Evolutionary conservation across 2,797 vertebrate species (phyloP).

Genomic region (Sorex maritimensis): DNA sequence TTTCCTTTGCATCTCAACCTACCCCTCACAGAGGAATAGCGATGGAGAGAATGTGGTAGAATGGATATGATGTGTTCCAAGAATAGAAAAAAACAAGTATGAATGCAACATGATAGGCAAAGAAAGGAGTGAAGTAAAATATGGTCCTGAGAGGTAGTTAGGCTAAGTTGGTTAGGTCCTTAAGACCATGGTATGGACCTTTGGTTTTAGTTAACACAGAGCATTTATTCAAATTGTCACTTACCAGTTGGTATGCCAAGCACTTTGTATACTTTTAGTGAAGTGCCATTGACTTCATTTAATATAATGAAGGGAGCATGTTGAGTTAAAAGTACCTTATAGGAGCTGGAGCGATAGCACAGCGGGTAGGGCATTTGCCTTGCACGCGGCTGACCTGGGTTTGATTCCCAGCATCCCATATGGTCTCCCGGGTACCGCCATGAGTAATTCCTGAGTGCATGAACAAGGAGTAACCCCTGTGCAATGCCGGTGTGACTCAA

Average conservation of each 20-base stretch:
- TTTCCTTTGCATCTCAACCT: neutral
- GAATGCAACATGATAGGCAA: neutral
- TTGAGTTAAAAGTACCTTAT: slow-evolving; percentile 34
- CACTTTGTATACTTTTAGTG: slow-evolving; percentile 20
- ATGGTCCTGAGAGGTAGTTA: neutral
- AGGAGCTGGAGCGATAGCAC: no score
- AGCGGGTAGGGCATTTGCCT: no score
- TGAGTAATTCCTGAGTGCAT: no score
- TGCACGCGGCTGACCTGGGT: no score
- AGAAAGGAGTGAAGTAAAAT: neutral
- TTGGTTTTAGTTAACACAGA: slow-evolving; percentile 1
- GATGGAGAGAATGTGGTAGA: slow-evolving; percentile 12
- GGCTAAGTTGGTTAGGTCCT: neutral
- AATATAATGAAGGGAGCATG: neutral
- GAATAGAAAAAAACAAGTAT: neutral
- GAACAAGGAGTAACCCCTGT: no score
- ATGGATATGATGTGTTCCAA: neutral
- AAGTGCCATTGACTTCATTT: neutral
- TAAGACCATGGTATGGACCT: neutral
- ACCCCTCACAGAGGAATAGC: neutral
- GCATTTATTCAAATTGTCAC: neutral
- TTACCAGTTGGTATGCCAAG: neutral
- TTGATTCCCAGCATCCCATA: no score
- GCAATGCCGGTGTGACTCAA: no score
- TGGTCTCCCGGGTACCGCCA: no score